Evolutionary conservation across 2,797 vertebrate species (phyloP), one percentile per base, ranked within the genome.

Genomic region (Trematomus bernacchii): DNA sequence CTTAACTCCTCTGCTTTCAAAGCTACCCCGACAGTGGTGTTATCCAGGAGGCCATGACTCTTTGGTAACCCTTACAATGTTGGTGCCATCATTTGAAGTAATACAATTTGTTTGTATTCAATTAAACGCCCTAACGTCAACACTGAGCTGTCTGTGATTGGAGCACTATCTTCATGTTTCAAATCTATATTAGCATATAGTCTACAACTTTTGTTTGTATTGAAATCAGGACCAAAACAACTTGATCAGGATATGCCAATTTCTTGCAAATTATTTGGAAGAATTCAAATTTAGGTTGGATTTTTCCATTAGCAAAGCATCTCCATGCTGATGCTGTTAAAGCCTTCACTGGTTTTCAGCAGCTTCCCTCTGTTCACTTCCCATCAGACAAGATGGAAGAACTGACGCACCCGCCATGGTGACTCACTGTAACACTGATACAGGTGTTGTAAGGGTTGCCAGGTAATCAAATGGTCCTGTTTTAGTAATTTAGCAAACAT

Each of bases 371-470:
- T 57, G 66, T 68, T 81, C 62, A 46, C 48, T 80, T 37, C 85
- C 71, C 85, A 62, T 84, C 68, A 68, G 27, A 71, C 7, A 11
- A 84, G 55, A 59, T 61, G 71, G 85, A 88, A 80, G 76, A 84
- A 64, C 69, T 81, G 84, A 87, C 86, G 63, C 78, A 84, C 79
- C 19, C 63, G 76, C 72, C 75, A 63, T 2, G 6, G 64, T 92
- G 91, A 90, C 79, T 90, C 89, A 90, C 72, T 53, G 75, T 65
- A 76, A 61, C 80, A 67, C 80, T 73, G 82, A 73, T 88, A 85
- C 88, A 91, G 88, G 87, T 90, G 85, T 85, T 74, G 50, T 15
- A 47, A 50, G 40, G 76, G 37, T 63, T 71, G 69, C 76, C 85
- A 84, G 68, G 71, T 83, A 73, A 61, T 80, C 72, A 57, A 87